Evolutionary conservation across 2,888 invertebrate genomes (phyloP), one percentile per base, ranked within the genome.

Genomic region (Muscina levida): DNA sequence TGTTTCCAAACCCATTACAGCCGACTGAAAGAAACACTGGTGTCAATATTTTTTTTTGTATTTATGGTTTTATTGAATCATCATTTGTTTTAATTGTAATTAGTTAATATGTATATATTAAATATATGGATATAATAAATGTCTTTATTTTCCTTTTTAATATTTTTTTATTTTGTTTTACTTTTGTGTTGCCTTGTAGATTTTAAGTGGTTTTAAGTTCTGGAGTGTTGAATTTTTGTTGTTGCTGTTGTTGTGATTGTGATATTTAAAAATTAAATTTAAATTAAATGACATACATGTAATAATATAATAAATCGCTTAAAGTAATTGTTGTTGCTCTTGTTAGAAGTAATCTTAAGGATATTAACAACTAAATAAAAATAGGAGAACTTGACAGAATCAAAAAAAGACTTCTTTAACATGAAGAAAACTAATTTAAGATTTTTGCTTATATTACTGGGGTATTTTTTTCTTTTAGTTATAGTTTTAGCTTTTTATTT

Each of bases 41-140:
- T 31, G 3, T 31, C n/a, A n/a, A 39, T 59, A 59, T 62, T 62
- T n/a, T 62, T 39, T 59, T 5, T 31, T 42, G 62, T 62, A 62
- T 22, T 37, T 42, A 62, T 39, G 8, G 31, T 42, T 62, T 62
- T 59, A 59, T 42, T 62, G 53, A 53, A 53, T 53, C 13, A 4
- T 53, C 53, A 4, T 53, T 24, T 19, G 19, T 42, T 62, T 62
- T 42, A 39, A 11, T 59, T 39, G 10, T 59, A 39, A 42, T 42
- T 39, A 56, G 24, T 53, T 56, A 59, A 39, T 11, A 53, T 59
- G 24, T 65, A 51, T 65, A 48, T 72, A 74, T 48, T 81, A 73
- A 77, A 68, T 77, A 68, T 75, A 77, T 74, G 77, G 57, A 48
- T 81, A 77, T 81, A 77, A 77, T 81, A 77, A 81, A 81, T 81